Base-by-base conservation (phyloP, 1,140 invertebrate species). In the Coptotermes formosanus region DNA sequence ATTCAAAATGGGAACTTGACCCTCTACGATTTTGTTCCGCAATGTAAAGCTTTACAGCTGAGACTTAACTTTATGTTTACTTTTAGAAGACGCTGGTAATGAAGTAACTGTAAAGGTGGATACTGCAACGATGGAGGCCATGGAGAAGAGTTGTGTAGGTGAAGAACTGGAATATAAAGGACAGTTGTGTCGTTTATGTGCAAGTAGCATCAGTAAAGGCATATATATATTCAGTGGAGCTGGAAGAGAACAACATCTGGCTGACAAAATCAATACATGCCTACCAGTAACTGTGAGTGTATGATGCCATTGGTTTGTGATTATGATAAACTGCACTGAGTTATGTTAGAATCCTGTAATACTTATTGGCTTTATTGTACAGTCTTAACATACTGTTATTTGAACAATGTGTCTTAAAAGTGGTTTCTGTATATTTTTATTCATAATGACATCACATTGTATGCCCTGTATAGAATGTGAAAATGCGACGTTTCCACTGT, bases 161-260 rank as follows among this genome's bases (percentile, higher is more conserved):
- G 64, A 75, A 75, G 64, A 75, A 6, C 8, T n/a, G 9, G 64
- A 75, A 30, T 75, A n/a, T 75, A 75, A 30, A n/a, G 64, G 25
- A 30, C 83, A 84, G 83, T 19, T 84, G 52, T 84, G 83, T 21
- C 83, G 83, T 32, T 25, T 84, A 23, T 84, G 83, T 84, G 83
- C 83, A 84, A 59, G 45, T 30, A 52, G 14, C 9, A 52, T 84
- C 16, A 32, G 45, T n/a, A 84, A 14, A 59, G 43, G 44, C 44
- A 84, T 52, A 84, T 52, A 52, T 30, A 52, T 84, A 84, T 84
- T 84, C 30, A 52, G 9, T 52, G 83, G 52, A 32, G 55, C 23
- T 45, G 83, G 52, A 52, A 84, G 52, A 48, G 83, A 52, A 19
- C n/a, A 48, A 48, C 45, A 84, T 30, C 52, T 84, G 19, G 83